Percentiles rank a stretch among this genome's conserved stretches.
phyloP scores from a whole-genome alignment of 37 sponge, comb jelly and placozoan species.

The Cliona cf. orientalis region DNA sequence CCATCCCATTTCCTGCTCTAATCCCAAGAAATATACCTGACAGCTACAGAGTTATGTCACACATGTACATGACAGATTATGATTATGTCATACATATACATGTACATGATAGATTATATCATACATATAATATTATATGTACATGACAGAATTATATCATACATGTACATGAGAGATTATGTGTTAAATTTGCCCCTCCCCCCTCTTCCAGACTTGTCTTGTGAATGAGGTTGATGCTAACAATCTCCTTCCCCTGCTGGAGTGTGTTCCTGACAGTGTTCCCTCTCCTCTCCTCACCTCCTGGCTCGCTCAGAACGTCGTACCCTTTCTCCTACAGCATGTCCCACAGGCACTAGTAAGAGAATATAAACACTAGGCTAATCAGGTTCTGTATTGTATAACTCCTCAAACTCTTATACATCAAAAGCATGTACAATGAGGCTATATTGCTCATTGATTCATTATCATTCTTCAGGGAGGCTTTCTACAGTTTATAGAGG shows the following conservation, averaged over 20 bases:
- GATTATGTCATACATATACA: too few species aligned
- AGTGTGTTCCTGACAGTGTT: slow-evolving; percentile 30
- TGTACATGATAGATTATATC: too few species aligned
- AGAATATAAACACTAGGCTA: background rate
- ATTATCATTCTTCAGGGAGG: background rate
- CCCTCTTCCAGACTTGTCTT: background rate
- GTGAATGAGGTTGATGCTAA: slow-evolving; percentile 14
- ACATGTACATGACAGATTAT: too few species aligned
- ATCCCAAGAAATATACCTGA: too few species aligned
- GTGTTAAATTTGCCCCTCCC: too few species aligned
- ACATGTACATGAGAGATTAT: too few species aligned
- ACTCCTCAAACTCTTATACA: background rate
- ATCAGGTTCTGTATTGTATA: background rate
- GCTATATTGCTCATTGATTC: background rate
- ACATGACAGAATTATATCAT: too few species aligned
- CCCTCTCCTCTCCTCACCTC: slow-evolving; percentile 10
- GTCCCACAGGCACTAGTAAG: slow-evolving; percentile 41
- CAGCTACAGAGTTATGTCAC: too few species aligned
- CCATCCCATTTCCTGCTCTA: too few species aligned
- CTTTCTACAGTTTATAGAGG: slow-evolving; percentile 37
- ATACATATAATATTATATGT: too few species aligned
- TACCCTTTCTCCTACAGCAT: slow-evolving; percentile 51
- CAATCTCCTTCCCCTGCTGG: slow-evolving; percentile 23
- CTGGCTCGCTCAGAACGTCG: slow-evolving; percentile 34
- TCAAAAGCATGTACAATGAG: background rate